phyloP scores from a whole-genome alignment of 2,888 invertebrate genomes.

The Cheilosia variabilis region DNA sequence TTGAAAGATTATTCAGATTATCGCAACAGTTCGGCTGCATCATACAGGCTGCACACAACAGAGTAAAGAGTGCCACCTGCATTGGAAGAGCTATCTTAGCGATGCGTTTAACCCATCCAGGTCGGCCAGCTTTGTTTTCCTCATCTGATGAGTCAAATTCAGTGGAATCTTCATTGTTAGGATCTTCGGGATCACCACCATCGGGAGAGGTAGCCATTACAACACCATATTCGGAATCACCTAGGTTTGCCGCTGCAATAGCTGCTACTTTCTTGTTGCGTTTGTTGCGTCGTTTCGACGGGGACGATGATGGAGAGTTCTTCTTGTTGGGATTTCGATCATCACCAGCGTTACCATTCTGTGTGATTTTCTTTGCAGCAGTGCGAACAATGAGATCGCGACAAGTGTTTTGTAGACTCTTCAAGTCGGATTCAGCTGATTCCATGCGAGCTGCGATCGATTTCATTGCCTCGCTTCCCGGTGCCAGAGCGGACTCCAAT shows the following conservation, averaged over 20 bases:
- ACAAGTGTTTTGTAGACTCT: slow-evolving; percentile 88
- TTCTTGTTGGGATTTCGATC: slow-evolving; percentile 65
- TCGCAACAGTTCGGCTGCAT: slow-evolving; percentile 91
- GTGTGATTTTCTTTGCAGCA: slow-evolving; percentile 80
- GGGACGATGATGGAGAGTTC: slow-evolving; percentile 67
- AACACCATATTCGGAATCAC: slow-evolving; percentile 45
- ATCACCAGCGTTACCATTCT: slow-evolving; percentile 49
- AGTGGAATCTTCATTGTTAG: slow-evolving; percentile 77
- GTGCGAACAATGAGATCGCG: slow-evolving; percentile 85
- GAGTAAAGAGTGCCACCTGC: slow-evolving; percentile 88
- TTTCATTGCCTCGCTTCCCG: slow-evolving; percentile 87
- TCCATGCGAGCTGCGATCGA: slow-evolving; percentile 87
- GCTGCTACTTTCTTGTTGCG: slow-evolving; percentile 58
- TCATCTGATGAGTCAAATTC: slow-evolving; percentile 77
- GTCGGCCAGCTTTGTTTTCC: slow-evolving; percentile 76
- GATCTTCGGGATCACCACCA: slow-evolving; percentile 69
- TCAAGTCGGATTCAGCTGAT: slow-evolving; percentile 88
- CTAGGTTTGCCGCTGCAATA: slow-evolving; percentile 61
- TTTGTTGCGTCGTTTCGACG: slow-evolving; percentile 55
- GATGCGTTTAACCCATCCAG: slow-evolving; percentile 87
- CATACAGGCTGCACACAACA: slow-evolving; percentile 89
- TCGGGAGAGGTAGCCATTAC: slow-evolving; percentile 52
- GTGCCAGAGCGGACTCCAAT: slow-evolving; percentile 87
- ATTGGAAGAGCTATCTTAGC: slow-evolving; percentile 89
- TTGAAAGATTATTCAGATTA: slow-evolving; percentile 88